Evolutionary conservation across 2,113 vertebrate genomes (phyloP).

Genomic region (Recurvirostra avosetta): DNA sequence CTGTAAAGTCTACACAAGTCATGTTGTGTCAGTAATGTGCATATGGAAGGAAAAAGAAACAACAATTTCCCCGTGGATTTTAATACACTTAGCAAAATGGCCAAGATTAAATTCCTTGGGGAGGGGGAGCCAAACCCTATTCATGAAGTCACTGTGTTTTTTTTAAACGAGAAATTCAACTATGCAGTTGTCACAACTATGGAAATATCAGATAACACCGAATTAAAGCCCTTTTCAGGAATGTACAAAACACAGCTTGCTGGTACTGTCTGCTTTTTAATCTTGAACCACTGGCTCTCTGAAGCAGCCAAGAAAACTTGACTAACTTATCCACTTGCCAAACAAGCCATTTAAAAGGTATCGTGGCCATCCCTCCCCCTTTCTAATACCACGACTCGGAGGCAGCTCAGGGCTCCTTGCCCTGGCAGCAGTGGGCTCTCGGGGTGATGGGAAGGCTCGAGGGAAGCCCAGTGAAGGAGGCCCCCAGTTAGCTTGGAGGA

Average conservation of each 20-base stretch:
- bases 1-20: not conserved
- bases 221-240: slow-evolving; percentile 7
- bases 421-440: not conserved
- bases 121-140: not conserved
- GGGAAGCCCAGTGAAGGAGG: not conserved
- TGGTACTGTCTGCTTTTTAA: not conserved
- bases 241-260: slow-evolving; percentile 16
- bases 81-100: not conserved
- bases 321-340: not conserved
- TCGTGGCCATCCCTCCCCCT: not conserved
- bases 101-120: slow-evolving; percentile 24
- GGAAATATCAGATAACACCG: slow-evolving; percentile 46
- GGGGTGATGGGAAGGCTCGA: not conserved
- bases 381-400: accelerated
- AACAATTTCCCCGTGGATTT: not conserved
- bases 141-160: not conserved
- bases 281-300: not conserved
- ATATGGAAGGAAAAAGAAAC: not conserved
- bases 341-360: not conserved
- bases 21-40: not conserved
- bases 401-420: not conserved
- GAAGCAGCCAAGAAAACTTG: slow-evolving; percentile 42
- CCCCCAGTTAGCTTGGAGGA: not conserved
- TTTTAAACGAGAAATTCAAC: slow-evolving; percentile 46
- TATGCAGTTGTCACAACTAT: not conserved